A percentile compares a stretch with the other conserved stretches of the same genome.
Evolutionary conservation across 1,140 invertebrate species (phyloP).

Genomic region (Bombus cullumanus): DNA sequence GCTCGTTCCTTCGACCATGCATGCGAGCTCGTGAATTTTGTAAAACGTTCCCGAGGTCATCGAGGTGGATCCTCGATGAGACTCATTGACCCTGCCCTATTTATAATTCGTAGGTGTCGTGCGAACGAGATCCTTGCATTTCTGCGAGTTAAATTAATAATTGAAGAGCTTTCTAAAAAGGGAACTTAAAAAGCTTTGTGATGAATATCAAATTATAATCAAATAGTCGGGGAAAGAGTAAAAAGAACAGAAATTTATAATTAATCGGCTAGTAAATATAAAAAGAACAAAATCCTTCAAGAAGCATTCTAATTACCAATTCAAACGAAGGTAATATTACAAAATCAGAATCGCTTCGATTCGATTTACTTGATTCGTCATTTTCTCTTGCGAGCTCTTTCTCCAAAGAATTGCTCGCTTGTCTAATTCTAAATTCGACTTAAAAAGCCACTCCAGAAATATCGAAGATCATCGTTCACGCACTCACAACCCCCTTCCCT

Average conservation of each 20-base stretch:
- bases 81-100: background rate
- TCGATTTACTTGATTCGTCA: background rate
- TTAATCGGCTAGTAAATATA: too few relatives aligned
- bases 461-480: constrained; percentile 12
- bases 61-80: background rate
- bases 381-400: background rate
- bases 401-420: too few relatives aligned
- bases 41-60: background rate
- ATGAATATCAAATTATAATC: too few relatives aligned
- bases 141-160: background rate
- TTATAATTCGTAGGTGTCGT: background rate
- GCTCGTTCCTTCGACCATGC: constrained; percentile 50
- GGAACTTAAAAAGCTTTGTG: too few relatives aligned
- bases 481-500: background rate
- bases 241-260: too few relatives aligned
- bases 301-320: too few relatives aligned
- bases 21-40: constrained; percentile 58
- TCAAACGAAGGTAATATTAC: too few relatives aligned
- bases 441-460: background rate
- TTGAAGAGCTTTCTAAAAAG: too few relatives aligned
- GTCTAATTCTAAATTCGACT: background rate
- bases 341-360: rapidly evolving
- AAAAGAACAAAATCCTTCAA: too few relatives aligned
- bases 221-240: too few relatives aligned
- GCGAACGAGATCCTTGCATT: constrained; percentile 14